These are phyloP conservation scores for Gobio gobio DNA, from an alignment of 2,113 vertebrate genomes.

Conservation along the genomic window DNA sequence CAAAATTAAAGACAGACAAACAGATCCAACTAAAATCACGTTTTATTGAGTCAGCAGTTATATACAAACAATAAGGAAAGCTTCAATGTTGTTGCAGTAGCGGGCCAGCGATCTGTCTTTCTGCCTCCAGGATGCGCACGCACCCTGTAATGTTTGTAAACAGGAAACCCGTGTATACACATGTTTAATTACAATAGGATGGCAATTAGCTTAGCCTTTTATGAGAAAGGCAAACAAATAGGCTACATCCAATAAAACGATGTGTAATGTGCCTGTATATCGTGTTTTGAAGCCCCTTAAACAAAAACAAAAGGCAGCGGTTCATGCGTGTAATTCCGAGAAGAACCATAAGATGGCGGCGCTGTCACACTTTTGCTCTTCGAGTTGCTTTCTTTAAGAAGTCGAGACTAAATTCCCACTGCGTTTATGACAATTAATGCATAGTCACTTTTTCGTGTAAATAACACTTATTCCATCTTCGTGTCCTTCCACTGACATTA, in stretches of 20 bases:
- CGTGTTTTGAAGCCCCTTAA: not conserved
- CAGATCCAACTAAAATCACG: too few species aligned
- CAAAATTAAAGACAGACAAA: too few species aligned
- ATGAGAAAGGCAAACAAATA: not conserved
- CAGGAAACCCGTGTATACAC: too few species aligned
- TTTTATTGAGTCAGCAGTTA: too few species aligned
- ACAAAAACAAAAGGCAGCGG: not conserved
- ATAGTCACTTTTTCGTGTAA: not conserved
- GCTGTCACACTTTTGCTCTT: not conserved
- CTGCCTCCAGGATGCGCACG: too few species aligned
- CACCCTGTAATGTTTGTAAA: too few species aligned
- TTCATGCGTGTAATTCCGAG: not conserved
- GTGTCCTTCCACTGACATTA: not conserved
- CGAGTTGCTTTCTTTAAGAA: not conserved
- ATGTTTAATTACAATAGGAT: not conserved
- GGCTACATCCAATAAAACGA: not conserved
- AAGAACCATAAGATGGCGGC: not conserved
- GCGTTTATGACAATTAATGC: not conserved
- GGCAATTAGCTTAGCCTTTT: not conserved
- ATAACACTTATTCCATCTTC: not conserved
- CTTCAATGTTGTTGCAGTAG: too few species aligned
- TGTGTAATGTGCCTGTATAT: not conserved
- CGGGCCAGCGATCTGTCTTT: too few species aligned
- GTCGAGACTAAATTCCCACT: not conserved
- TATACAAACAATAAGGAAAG: too few species aligned